Percentiles rank a stretch among this genome's conserved stretches.
These are phyloP conservation scores for Drosophila pegasa DNA, from an alignment of 2,888 invertebrate species.

Conservation along the genomic window DNA sequence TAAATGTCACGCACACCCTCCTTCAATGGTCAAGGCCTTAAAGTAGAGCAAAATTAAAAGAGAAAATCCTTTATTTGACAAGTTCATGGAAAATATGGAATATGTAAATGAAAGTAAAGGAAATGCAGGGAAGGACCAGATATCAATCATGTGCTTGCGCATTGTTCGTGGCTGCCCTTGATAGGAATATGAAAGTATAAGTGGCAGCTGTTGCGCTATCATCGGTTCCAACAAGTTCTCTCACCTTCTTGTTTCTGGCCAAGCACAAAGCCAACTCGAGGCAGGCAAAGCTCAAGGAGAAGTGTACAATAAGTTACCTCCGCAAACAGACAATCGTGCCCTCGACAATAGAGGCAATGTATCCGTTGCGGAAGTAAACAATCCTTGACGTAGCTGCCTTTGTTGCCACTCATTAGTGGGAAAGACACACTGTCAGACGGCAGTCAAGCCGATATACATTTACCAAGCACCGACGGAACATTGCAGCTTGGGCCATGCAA, in stretches of 20 bases:
- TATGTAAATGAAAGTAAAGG: conserved; percentile 33
- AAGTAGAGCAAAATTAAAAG: conserved; percentile 39
- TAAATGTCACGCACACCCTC: conserved; percentile 68
- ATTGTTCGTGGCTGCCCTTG: conserved; percentile 47
- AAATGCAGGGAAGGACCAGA: conserved; percentile 24
- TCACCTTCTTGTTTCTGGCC: neutral
- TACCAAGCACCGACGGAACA: neutral
- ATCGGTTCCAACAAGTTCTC: conserved; percentile 30
- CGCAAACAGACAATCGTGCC: conserved; percentile 36
- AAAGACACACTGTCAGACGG: conserved; percentile 28
- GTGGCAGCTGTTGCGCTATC: conserved; percentile 63
- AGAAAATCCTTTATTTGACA: conserved; percentile 41
- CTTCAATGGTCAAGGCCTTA: conserved; percentile 58
- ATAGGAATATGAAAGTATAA: conserved; percentile 64
- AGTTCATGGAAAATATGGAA: conserved; percentile 44
- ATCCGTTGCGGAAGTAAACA: conserved; percentile 76
- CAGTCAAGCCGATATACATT: neutral
- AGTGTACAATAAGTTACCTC: neutral
- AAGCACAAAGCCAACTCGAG: neutral
- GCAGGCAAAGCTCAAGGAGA: conserved; percentile 1
- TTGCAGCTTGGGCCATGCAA: conserved; percentile 6
- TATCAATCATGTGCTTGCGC: conserved; percentile 8
- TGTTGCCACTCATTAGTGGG: conserved; percentile 72
- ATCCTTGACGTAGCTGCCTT: conserved; percentile 67
- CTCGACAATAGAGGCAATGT: conserved; percentile 61